phyloP scores from a whole-genome alignment of 2,797 vertebrate genomes.

The Chiloscyllium punctatum region DNA sequence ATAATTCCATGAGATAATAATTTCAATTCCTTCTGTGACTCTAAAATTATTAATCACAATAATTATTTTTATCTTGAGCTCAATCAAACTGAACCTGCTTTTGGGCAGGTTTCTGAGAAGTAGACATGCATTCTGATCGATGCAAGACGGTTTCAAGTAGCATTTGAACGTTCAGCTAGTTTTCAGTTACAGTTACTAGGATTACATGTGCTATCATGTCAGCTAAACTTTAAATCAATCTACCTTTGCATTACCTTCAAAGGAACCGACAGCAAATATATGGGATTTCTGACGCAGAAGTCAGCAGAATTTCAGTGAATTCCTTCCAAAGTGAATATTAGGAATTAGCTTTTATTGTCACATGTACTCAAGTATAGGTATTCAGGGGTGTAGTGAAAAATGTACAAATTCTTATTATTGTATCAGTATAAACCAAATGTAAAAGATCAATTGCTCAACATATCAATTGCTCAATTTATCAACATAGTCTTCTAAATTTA shows the following conservation, averaged over 20 bases:
- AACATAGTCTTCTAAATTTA: neutral
- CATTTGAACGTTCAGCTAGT: slow-evolving; percentile 22
- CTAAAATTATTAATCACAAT: neutral
- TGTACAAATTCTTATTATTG: neutral
- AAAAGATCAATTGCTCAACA: neutral
- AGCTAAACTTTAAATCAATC: slow-evolving; percentile 31
- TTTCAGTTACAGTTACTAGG: slow-evolving; percentile 35
- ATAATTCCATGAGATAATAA: neutral
- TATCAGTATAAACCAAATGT: neutral
- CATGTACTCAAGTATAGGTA: too few relatives aligned
- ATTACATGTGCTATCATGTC: slow-evolving; percentile 33
- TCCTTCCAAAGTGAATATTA: slow-evolving; percentile 8
- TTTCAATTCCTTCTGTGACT: neutral
- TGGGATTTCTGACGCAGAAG: neutral
- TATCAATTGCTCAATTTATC: neutral
- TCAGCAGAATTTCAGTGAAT: slow-evolving; percentile 19
- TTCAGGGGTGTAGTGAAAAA: too few relatives aligned
- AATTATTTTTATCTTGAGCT: neutral
- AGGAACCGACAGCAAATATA: neutral
- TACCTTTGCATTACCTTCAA: slow-evolving; percentile 20
- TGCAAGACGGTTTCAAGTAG: neutral
- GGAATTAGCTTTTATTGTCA: too few relatives aligned
- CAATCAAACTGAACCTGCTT: neutral
- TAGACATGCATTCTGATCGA: neutral
- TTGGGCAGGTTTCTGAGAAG: neutral